phyloP scores from a whole-genome alignment of 2,888 invertebrate species.

The Poecilus cupreus region DNA sequence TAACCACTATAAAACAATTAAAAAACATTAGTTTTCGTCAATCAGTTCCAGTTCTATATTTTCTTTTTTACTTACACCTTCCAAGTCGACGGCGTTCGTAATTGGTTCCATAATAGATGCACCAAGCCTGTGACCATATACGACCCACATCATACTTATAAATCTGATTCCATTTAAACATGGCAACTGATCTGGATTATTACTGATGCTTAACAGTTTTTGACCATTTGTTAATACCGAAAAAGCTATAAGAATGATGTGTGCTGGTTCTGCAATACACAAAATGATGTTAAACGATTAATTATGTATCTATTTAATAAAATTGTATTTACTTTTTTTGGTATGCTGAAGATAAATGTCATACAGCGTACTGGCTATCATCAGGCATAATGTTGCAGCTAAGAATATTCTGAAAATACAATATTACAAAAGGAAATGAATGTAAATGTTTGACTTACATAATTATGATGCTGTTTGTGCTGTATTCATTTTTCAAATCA shows the following conservation, averaged over 20 bases:
- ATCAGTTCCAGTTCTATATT: neutral
- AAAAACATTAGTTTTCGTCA: neutral
- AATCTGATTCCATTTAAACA: conserved; percentile 73
- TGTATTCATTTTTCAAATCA: neutral
- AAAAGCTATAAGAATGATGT: conserved; percentile 66
- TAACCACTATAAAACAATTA: neutral
- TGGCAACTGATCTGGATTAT: conserved; percentile 69
- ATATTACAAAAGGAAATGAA: neutral
- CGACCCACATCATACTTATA: conserved; percentile 74
- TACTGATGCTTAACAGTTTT: conserved; percentile 70
- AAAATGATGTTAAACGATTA: too few relatives aligned
- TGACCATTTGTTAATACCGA: conserved; percentile 72
- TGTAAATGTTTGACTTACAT: neutral
- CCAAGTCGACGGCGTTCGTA: neutral
- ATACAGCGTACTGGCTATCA: conserved; percentile 61
- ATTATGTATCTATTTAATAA: too few relatives aligned
- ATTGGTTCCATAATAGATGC: conserved; percentile 33
- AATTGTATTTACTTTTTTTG: conserved; percentile 61
- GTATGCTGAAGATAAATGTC: conserved; percentile 60
- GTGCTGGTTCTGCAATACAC: conserved; percentile 60
- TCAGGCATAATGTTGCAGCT: conserved; percentile 20
- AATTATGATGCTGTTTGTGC: neutral
- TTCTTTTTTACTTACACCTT: neutral
- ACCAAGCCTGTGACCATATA: conserved; percentile 70
- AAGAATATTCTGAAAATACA: conserved; percentile 15